These are phyloP conservation scores for Eira barbara DNA, from an alignment of 2,113 vertebrate genomes.

Conservation along the genomic window DNA sequence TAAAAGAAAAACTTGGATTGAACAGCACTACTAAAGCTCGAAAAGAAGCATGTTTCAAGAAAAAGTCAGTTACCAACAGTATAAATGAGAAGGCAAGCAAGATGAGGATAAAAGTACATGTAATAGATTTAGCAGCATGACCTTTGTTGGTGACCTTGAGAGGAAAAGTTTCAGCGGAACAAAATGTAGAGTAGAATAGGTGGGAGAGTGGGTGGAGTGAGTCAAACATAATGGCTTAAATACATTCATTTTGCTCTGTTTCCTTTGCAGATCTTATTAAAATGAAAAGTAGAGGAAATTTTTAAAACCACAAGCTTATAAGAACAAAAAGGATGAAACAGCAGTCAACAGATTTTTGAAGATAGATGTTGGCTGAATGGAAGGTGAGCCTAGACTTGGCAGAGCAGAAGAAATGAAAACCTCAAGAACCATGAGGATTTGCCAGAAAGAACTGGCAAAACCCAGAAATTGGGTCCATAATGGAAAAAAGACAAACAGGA, in stretches of 20 bases:
- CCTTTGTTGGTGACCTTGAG: background rate
- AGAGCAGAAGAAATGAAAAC: background rate
- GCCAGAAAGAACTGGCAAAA: background rate
- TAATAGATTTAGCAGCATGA: background rate
- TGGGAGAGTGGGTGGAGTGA: background rate
- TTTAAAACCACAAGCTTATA: background rate
- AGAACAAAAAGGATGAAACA: background rate
- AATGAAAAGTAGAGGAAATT: background rate
- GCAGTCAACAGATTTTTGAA: background rate
- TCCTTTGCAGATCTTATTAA: background rate
- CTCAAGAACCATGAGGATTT: background rate
- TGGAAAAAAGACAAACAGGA: background rate
- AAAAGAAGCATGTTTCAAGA: background rate
- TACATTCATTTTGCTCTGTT: background rate
- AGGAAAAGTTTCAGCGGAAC: background rate
- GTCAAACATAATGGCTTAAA: background rate
- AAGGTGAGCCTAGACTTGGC: background rate
- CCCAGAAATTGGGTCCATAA: background rate
- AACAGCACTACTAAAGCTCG: background rate
- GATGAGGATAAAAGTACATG: background rate
- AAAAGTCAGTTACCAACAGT: background rate
- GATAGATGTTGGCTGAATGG: background rate
- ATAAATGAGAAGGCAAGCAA: background rate
- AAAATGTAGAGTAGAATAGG: background rate
- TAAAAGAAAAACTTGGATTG: background rate